Evolutionary conservation across 2,113 vertebrate genomes (phyloP).

Genomic region (Acrocephalus kingi): DNA sequence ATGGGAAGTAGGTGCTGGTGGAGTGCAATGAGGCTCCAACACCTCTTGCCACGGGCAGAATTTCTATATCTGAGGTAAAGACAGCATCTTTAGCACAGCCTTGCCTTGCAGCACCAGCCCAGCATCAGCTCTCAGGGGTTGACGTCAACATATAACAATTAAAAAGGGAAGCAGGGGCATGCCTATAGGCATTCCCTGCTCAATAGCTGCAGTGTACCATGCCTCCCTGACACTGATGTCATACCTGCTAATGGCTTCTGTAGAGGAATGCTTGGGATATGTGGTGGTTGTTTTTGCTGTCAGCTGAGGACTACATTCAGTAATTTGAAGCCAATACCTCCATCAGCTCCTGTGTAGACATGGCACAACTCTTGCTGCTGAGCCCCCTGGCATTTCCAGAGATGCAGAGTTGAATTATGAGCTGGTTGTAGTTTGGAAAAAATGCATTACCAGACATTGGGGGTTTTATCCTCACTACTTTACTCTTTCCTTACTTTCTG

Average conservation of each 20-base stretch:
- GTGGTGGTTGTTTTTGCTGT: not conserved
- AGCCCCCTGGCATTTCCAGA: not conserved
- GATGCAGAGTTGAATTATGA: not conserved
- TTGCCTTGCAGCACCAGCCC: not conserved
- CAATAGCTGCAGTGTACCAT: not conserved
- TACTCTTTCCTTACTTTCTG: not conserved
- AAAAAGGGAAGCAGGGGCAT: not conserved
- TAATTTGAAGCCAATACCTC: not conserved
- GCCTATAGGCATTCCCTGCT: not conserved
- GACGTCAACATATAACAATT: rapidly evolving
- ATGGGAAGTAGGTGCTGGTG: not conserved
- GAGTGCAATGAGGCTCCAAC: not conserved
- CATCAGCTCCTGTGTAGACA: not conserved
- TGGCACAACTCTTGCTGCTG: not conserved
- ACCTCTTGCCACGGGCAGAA: not conserved
- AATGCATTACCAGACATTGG: not conserved
- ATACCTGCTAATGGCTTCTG: not conserved
- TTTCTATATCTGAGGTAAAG: not conserved
- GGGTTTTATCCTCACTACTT: not conserved
- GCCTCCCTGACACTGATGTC: too few species aligned
- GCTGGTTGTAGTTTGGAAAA: not conserved
- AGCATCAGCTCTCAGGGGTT: not conserved
- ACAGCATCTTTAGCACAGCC: not conserved
- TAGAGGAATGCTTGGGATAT: not conserved
- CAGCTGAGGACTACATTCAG: not conserved